Evolutionary conservation across 1,140 invertebrate genomes (phyloP).

Genomic region (Ericerus pela): DNA sequence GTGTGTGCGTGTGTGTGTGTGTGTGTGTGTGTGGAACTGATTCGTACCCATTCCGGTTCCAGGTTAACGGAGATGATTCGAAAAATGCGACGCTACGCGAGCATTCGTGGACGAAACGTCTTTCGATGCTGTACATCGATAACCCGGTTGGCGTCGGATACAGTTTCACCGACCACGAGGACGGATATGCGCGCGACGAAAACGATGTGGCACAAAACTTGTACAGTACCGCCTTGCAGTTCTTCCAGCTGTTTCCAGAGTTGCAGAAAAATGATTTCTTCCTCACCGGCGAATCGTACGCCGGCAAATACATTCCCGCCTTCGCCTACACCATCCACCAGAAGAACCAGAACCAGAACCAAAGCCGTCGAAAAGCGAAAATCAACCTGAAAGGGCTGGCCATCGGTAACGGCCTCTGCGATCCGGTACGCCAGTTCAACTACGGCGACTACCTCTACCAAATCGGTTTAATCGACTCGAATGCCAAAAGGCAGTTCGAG

Average conservation of each 20-base stretch:
- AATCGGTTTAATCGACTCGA: constrained; percentile 43
- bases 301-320: constrained; percentile 69
- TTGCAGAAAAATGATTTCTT: constrained; percentile 50
- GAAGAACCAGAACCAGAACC: constrained; percentile 27
- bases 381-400: constrained; percentile 35
- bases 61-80: too few relatives aligned
- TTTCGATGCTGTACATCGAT: constrained; percentile 56
- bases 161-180: constrained; percentile 52
- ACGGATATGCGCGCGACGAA: constrained; percentile 49
- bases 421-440: constrained; percentile 44
- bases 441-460: constrained; percentile 49
- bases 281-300: constrained; percentile 76
- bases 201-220: constrained; percentile 31
- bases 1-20: too few relatives aligned
- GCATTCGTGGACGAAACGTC: constrained; percentile 18
- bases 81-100: too few relatives aligned
- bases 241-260: constrained; percentile 55
- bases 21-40: too few relatives aligned
- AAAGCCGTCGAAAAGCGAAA: constrained; percentile 15
- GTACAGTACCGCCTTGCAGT: constrained; percentile 34
- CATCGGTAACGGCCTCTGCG: constrained; percentile 50
- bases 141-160: constrained; percentile 37
- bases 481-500: not conserved
- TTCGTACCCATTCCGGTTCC: too few relatives aligned
- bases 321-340: constrained; percentile 57